phyloP scores from a whole-genome alignment of 2,888 invertebrate genomes.

The Molanna angustata region DNA sequence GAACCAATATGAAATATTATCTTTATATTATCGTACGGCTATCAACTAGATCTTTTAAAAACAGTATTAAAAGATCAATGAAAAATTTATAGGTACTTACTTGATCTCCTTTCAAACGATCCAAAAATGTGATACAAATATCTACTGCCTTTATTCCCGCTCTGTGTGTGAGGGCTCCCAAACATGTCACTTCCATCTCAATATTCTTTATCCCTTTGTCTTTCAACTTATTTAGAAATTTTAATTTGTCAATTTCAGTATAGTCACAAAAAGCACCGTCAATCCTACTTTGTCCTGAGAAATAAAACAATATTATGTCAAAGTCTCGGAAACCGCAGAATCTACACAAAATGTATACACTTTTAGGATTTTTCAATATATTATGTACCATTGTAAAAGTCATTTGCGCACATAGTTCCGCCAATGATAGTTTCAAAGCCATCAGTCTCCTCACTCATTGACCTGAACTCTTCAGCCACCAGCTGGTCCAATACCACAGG shows the following conservation, averaged over 20 bases:
- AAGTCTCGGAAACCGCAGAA: no score
- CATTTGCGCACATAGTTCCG: slow-evolving; percentile 74
- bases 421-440: slow-evolving; percentile 58
- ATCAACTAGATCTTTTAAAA: background rate
- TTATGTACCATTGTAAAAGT: slow-evolving; percentile 81
- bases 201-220: slow-evolving; percentile 66
- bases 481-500: slow-evolving; percentile 56
- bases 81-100: slow-evolving; percentile 44
- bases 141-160: slow-evolving; percentile 65
- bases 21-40: background rate
- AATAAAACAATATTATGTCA: background rate
- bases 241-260: slow-evolving; percentile 60
- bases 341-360: no score
- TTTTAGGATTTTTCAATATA: no score
- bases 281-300: slow-evolving; percentile 67
- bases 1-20: no score
- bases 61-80: background rate
- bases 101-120: slow-evolving; percentile 70
- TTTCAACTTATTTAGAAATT: slow-evolving; percentile 54
- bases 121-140: slow-evolving; percentile 68
- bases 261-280: slow-evolving; percentile 76
- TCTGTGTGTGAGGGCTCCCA: slow-evolving; percentile 64
- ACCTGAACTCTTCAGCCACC: slow-evolving; percentile 54
- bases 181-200: slow-evolving; percentile 77
- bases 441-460: slow-evolving; percentile 44